Base-by-base conservation (phyloP, 2,113 vertebrate genomes). In the Amazona vittata region DNA sequence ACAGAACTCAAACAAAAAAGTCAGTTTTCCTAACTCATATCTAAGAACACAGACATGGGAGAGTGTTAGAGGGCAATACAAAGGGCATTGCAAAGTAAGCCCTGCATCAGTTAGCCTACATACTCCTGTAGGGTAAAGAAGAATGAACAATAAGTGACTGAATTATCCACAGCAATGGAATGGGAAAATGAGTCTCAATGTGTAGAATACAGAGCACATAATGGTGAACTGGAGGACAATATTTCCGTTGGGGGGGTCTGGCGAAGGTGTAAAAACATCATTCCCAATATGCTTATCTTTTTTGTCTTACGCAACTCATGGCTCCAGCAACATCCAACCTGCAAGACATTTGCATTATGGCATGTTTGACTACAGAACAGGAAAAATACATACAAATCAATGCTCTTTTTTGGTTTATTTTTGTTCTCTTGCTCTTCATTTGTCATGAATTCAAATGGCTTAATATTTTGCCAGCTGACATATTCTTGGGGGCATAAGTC, bases 381-480 rank as follows among this genome's bases (percentile, higher is more conserved):
- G 47, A 77, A 39, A 95, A 91, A 96, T 86, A 43, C 60, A 62
- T 91, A 69, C 47, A 94, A 89, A 86, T 60, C 73, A 84, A 47
- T 85, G 63, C 93, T 70, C 47, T 80, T 73, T 80, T 89, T 89
- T 76, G 6, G 35, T 71, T 76, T 88, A 64, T 91, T 91, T 73
- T 25, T 63, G 15, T 89, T 90, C 35, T 44, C 17, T 76, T 83
- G 57, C 37, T 83, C 67, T 87, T 88, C 28, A 50, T 93, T 90
- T 95, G 46, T 93, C 65, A 86, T 64, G 49, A 92, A 94, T 79
- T 80, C 74, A 90, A 89, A 81, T 43, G 84, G 12, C 21, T 74
- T 68, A 89, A 96, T 82, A 68, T 82, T 84, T 85, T 93, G 79
- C 81, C 74, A 90, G 31, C 12, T 57, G 59, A 52, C 50, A 78